Conservation (phyloP, 2,797 vertebrate genomes). For the Xenentodon cancila region DNA sequence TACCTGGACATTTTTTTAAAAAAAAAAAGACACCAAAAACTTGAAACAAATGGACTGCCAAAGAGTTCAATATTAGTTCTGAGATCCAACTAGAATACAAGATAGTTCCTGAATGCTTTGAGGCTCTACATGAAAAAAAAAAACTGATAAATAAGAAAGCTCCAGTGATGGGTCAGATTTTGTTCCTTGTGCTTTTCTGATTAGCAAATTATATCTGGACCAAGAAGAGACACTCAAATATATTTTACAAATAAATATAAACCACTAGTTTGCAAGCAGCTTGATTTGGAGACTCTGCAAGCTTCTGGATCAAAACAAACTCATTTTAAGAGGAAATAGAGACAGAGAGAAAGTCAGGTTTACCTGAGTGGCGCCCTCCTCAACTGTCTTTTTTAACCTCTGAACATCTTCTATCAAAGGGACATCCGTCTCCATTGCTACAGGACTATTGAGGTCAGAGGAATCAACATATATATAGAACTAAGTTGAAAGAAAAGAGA, state of each 20-base stretch:
- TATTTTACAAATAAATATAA: background rate
- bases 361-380: slow-evolving; percentile 94
- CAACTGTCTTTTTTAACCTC: slow-evolving; percentile 94
- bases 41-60: too few species aligned
- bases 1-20: too few species aligned
- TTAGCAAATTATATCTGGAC: too few species aligned
- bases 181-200: background rate
- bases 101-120: too few species aligned
- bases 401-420: slow-evolving; percentile 97
- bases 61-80: too few species aligned
- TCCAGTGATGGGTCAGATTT: slow-evolving; percentile 40
- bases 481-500: slow-evolving; percentile 82
- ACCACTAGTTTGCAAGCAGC: slow-evolving; percentile 1
- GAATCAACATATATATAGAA: slow-evolving; percentile 89
- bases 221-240: background rate
- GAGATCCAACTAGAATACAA: too few species aligned
- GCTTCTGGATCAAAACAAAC: slow-evolving; percentile 7
- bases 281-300: slow-evolving; percentile 24
- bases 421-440: slow-evolving; percentile 96
- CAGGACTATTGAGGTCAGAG: slow-evolving; percentile 90
- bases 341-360: slow-evolving; percentile 77
- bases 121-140: too few species aligned
- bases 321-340: slow-evolving; percentile 26
- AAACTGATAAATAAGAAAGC: slow-evolving; percentile 24
- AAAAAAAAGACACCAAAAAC: too few species aligned